A percentile compares a stretch with the other conserved stretches of the same genome.
phyloP scores from a whole-genome alignment of 2,113 vertebrate species.

The Chiloscyllium plagiosum region DNA sequence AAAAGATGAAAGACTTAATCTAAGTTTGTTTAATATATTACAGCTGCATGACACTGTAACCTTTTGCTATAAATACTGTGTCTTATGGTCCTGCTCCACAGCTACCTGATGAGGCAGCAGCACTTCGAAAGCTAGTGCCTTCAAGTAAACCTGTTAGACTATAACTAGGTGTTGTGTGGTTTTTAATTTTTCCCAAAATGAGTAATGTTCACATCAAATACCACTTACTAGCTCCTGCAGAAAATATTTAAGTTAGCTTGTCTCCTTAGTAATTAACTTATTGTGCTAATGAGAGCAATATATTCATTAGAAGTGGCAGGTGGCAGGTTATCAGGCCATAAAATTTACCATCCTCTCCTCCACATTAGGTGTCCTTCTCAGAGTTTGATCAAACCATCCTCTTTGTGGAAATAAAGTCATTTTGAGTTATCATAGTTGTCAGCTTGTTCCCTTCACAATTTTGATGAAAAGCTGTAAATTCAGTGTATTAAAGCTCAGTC shows the following conservation, averaged over 20 bases:
- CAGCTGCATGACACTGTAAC: too few species aligned
- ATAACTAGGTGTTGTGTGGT: too few species aligned
- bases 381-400: neutral
- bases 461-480: neutral
- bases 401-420: neutral
- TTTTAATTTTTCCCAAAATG: neutral
- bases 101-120: too few species aligned
- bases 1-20: too few species aligned
- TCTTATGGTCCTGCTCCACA: too few species aligned
- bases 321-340: neutral
- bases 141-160: too few species aligned
- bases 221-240: neutral
- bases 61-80: too few species aligned
- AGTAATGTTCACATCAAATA: neutral
- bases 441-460: neutral
- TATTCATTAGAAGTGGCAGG: neutral
- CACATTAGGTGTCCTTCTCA: neutral
- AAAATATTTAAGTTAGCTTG: neutral
- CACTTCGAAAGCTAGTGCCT: too few species aligned
- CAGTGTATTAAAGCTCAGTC: neutral
- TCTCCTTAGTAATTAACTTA: neutral
- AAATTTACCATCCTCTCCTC: neutral
- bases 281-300: neutral
- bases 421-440: neutral
- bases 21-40: too few species aligned